Conservation (phyloP, 2,797 vertebrate species). For the Lacerta viridis region DNA sequence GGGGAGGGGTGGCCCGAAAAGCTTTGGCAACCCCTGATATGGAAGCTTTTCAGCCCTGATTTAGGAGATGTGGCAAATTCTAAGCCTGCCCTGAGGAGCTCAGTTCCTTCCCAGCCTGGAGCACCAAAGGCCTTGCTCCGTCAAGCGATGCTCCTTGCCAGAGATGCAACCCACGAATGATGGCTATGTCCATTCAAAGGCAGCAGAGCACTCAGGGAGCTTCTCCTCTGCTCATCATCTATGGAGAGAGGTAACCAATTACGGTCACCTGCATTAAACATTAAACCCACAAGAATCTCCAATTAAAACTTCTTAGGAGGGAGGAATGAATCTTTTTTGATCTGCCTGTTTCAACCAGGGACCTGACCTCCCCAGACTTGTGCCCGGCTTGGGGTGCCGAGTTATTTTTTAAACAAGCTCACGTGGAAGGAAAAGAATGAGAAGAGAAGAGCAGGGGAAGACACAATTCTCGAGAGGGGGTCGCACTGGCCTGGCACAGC, state of each 20-base stretch:
- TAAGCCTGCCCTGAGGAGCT: no score
- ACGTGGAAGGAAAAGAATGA: neutral
- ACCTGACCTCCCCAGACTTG: neutral
- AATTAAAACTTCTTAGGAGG: neutral
- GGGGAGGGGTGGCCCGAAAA: no score
- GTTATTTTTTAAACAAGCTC: neutral
- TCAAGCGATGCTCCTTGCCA: neutral
- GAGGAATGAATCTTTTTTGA: neutral
- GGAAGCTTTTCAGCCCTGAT: neutral
- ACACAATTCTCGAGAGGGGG: neutral
- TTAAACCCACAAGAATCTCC: constrained; percentile 29
- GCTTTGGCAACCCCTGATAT: no score
- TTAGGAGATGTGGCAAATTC: neutral
- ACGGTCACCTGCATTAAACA: constrained; percentile 6
- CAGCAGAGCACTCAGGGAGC: neutral
- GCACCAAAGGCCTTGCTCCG: neutral
- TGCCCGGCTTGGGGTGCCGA: neutral
- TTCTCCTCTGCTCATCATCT: neutral
- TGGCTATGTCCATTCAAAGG: neutral
- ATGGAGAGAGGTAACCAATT: neutral
- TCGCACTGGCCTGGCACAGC: neutral
- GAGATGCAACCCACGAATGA: neutral
- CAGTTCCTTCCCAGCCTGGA: neutral
- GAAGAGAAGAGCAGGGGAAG: neutral
- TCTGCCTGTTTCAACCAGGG: neutral